A percentile compares a stretch with the other conserved stretches of the same genome.
phyloP scores from a whole-genome alignment of 2,888 invertebrate genomes.

The Seira ritae region DNA sequence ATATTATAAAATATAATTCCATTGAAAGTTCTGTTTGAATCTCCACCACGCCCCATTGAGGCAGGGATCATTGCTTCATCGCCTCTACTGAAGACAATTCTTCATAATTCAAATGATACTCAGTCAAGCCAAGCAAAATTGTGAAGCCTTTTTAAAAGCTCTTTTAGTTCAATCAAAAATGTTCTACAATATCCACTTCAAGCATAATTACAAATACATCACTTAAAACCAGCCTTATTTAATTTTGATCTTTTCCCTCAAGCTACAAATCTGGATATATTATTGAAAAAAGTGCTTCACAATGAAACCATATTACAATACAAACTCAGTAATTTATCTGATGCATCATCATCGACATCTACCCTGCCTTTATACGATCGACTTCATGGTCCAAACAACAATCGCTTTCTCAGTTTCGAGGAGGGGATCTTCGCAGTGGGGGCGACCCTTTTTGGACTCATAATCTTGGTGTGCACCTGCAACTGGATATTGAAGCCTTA shows the following conservation, averaged over 20 bases:
- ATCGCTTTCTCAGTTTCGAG: conserved; percentile 54
- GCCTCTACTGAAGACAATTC: too few species aligned
- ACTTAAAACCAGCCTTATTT: too few species aligned
- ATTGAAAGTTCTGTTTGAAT: too few species aligned
- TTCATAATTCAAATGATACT: too few species aligned
- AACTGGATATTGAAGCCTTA: conserved; percentile 58
- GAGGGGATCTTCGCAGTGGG: conserved; percentile 53
- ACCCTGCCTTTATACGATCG: conserved; percentile 18
- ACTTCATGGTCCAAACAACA: conserved; percentile 47
- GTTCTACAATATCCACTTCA: too few species aligned
- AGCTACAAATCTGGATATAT: conserved; percentile 5
- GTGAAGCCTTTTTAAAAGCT: too few species aligned
- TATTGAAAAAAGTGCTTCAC: not conserved
- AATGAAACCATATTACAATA: not conserved
- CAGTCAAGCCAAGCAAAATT: too few species aligned
- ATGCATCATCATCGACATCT: not conserved
- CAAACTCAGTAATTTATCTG: not conserved
- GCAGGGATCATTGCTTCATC: too few species aligned
- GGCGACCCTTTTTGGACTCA: conserved; percentile 44
- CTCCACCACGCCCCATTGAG: too few species aligned
- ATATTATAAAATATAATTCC: too few species aligned
- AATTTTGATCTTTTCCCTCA: not conserved
- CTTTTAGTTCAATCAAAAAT: too few species aligned
- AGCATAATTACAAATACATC: too few species aligned
- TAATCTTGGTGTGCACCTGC: conserved; percentile 43